Conservation (phyloP, 2,888 invertebrate genomes). For the Eumerus sabulonum region DNA sequence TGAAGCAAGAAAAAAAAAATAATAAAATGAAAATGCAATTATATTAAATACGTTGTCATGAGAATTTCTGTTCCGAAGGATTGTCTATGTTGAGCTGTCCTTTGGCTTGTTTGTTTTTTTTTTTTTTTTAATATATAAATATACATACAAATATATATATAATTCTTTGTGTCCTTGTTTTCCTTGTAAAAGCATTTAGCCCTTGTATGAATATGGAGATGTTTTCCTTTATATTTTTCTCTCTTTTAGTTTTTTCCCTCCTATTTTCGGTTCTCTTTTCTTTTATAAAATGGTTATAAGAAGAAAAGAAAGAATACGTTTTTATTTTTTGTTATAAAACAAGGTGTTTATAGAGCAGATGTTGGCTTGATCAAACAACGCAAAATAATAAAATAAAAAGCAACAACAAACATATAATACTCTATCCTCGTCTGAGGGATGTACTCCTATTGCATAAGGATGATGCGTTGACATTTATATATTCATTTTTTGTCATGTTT, state of each 20-base stretch:
- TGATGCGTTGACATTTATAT: slow-evolving; percentile 53
- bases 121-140: slow-evolving; percentile 12
- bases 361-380: slow-evolving; percentile 7
- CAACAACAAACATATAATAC: slow-evolving; percentile 4
- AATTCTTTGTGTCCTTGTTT: slow-evolving; percentile 50
- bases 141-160: neutral
- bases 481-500: slow-evolving; percentile 58
- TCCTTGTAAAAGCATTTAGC: slow-evolving; percentile 59
- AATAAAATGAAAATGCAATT: slow-evolving; percentile 4
- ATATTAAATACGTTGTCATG: slow-evolving; percentile 43
- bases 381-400: slow-evolving; percentile 22
- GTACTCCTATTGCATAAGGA: slow-evolving; percentile 45
- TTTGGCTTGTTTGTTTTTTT: slow-evolving; percentile 57
- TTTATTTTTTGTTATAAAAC: slow-evolving; percentile 5
- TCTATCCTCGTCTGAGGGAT: slow-evolving; percentile 30
- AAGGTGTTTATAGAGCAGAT: slow-evolving; percentile 24
- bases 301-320: slow-evolving; percentile 1
- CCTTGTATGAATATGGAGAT: slow-evolving; percentile 61
- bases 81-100: slow-evolving; percentile 49
- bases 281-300: slow-evolving; percentile 50
- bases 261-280: neutral
- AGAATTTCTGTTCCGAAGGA: slow-evolving; percentile 57
- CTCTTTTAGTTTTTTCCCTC: neutral
- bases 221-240: slow-evolving; percentile 28
- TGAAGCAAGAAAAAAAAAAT: too few species aligned